Evolutionary conservation across 1,140 invertebrate species (phyloP).

Genomic region (Drosophila aff.): DNA sequence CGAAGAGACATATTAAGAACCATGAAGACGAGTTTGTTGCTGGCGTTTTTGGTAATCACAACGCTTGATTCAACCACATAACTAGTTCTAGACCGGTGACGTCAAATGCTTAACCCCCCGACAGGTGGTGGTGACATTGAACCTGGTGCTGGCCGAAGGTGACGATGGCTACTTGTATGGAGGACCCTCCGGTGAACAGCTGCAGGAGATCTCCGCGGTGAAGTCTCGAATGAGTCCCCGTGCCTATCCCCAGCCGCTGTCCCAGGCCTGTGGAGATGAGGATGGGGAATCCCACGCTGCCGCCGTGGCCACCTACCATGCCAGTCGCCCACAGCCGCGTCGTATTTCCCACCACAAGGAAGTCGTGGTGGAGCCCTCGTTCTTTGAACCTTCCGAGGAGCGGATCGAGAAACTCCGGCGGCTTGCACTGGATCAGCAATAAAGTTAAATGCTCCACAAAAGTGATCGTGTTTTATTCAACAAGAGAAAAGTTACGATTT

Average conservation of each 20-base stretch:
- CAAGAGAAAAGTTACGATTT: not conserved
- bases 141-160: not conserved
- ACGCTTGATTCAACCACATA: not conserved
- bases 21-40: conserved; percentile 35
- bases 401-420: conserved; percentile 34
- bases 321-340: conserved; percentile 39
- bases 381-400: conserved; percentile 43
- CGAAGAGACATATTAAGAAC: conserved; percentile 27
- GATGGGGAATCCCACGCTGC: conserved; percentile 5
- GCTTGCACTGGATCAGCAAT: conserved; percentile 38
- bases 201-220: conserved; percentile 8
- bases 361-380: conserved; percentile 29
- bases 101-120: conserved; percentile 28
- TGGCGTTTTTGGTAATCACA: conserved; percentile 34
- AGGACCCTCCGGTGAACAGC: conserved; percentile 2
- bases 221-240: conserved; percentile 8
- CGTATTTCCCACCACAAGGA: conserved; percentile 38
- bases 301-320: conserved; percentile 19
- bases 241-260: conserved; percentile 11
- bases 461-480: conserved; percentile 11
- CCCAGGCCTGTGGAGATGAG: conserved; percentile 9
- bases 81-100: conserved; percentile 42
- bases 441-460: conserved; percentile 10
- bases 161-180: conserved; percentile 36
- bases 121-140: conserved; percentile 24